These are phyloP conservation scores for Paralichthys olivaceus DNA, from an alignment of 2,113 vertebrate species.

Conservation along the genomic window DNA sequence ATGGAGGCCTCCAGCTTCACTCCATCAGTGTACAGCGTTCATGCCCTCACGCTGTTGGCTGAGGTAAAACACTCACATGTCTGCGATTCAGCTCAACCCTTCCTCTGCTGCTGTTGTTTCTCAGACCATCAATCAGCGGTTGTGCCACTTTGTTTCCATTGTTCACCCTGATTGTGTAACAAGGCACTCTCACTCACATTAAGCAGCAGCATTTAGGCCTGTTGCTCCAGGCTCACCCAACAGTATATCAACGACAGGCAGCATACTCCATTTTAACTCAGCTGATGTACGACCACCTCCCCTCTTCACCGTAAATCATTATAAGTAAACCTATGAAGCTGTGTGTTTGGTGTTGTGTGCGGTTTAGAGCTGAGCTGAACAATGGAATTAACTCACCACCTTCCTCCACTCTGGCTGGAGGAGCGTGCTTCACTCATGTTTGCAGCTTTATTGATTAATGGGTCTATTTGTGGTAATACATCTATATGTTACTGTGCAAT, in stretches of 20 bases:
- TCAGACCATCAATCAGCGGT: constrained; percentile 16
- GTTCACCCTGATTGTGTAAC: constrained; percentile 17
- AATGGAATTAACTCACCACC: constrained; percentile 19
- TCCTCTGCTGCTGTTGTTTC: constrained; percentile 4
- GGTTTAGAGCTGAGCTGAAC: constrained; percentile 34
- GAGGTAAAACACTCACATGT: constrained; percentile 86
- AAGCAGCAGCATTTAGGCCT: constrained; percentile 15
- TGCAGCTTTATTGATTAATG: constrained; percentile 24
- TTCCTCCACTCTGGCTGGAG: constrained; percentile 14
- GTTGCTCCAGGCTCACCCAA: not conserved
- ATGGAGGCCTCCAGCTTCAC: constrained; percentile 95
- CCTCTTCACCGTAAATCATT: constrained; percentile 11
- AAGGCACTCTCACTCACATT: constrained; percentile 24
- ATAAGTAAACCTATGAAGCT: constrained; percentile 45
- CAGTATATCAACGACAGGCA: constrained; percentile 12
- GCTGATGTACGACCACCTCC: constrained; percentile 35
- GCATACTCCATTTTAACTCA: constrained; percentile 11
- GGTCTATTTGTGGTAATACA: constrained; percentile 15
- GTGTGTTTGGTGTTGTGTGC: constrained; percentile 2
- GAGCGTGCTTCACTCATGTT: constrained; percentile 14
- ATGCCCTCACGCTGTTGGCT: constrained; percentile 94
- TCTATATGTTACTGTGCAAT: constrained; percentile 30
- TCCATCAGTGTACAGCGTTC: constrained; percentile 97
- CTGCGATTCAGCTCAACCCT: constrained; percentile 7
- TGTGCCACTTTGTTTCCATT: constrained; percentile 3